Evolutionary conservation across 2,888 invertebrate genomes (phyloP).

Genomic region (Tanaodytes sp.): DNA sequence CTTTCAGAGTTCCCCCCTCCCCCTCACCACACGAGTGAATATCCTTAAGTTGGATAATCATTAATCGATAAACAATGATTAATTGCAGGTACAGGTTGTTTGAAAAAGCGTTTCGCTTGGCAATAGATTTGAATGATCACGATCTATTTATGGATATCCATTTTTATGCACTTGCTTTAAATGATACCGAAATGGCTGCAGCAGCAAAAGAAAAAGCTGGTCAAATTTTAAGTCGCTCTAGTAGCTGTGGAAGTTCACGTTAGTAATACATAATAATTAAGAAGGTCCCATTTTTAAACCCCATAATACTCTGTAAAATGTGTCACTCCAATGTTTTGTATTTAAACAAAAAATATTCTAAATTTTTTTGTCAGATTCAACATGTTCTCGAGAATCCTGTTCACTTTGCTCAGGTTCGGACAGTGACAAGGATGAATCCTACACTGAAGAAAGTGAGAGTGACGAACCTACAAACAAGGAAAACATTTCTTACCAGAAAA

Average conservation of each 20-base stretch:
- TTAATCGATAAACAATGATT: too few species aligned
- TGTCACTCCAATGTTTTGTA: too few species aligned
- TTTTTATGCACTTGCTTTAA: slow-evolving; percentile 80
- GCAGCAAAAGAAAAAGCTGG: slow-evolving; percentile 83
- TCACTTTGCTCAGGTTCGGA: slow-evolving; percentile 77
- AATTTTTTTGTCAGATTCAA: slow-evolving; percentile 76
- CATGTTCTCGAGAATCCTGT: slow-evolving; percentile 82
- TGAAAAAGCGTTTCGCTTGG: slow-evolving; percentile 88
- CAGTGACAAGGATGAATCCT: slow-evolving; percentile 71
- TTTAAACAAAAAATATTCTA: neutral
- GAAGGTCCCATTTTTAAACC: neutral
- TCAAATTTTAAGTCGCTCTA: slow-evolving; percentile 70
- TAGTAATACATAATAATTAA: too few species aligned
- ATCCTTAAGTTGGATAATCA: too few species aligned
- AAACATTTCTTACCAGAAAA: slow-evolving; percentile 69
- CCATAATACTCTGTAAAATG: too few species aligned
- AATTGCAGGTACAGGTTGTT: slow-evolving; percentile 80
- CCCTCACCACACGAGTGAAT: too few species aligned
- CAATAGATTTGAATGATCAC: slow-evolving; percentile 88
- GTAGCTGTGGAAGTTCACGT: slow-evolving; percentile 71
- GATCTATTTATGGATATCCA: slow-evolving; percentile 90
- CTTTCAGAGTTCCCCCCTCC: too few species aligned
- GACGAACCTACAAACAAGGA: slow-evolving; percentile 63
- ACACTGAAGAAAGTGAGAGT: slow-evolving; percentile 69
- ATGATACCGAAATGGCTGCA: slow-evolving; percentile 78